Evolutionary conservation across 2,888 invertebrate species (phyloP).

Genomic region (Leptopilina myrica): DNA sequence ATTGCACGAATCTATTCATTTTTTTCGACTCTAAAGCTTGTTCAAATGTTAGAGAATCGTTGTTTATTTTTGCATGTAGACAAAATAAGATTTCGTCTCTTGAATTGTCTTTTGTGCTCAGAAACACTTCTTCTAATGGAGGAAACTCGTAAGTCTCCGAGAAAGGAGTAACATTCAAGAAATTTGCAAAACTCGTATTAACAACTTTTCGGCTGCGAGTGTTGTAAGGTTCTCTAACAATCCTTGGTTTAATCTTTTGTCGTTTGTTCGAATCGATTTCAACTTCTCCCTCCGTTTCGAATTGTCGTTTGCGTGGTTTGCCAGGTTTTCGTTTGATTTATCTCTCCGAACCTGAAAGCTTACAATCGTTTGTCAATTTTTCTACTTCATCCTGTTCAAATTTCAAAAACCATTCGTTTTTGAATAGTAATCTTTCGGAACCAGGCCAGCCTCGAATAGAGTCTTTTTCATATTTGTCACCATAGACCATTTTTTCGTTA

Average conservation of each 20-base stretch:
- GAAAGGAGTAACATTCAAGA: too few relatives aligned
- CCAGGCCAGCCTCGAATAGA: conserved; percentile 9
- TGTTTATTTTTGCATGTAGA: too few relatives aligned
- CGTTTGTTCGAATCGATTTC: not conserved
- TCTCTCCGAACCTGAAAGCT: not conserved
- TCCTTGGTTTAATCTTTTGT: too few relatives aligned
- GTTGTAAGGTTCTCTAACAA: too few relatives aligned
- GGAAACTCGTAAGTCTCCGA: too few relatives aligned
- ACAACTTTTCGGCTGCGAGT: too few relatives aligned
- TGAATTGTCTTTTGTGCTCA: too few relatives aligned
- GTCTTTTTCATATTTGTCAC: conserved; percentile 45
- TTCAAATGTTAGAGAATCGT: conserved; percentile 15
- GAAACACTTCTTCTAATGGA: too few relatives aligned
- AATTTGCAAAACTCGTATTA: too few relatives aligned
- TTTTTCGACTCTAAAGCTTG: conserved; percentile 28
- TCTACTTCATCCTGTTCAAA: not conserved
- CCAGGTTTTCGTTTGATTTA: not conserved
- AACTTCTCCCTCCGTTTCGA: conserved; percentile 37
- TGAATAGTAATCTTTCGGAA: not conserved
- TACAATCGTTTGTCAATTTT: not conserved
- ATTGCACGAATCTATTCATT: conserved; percentile 41
- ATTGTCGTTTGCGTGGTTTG: conserved; percentile 16
- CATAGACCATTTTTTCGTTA: conserved; percentile 58
- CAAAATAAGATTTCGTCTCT: too few relatives aligned
- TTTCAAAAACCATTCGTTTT: not conserved